Conservation (phyloP, 2,888 invertebrate species). For the Tolmerus cingulatus region DNA sequence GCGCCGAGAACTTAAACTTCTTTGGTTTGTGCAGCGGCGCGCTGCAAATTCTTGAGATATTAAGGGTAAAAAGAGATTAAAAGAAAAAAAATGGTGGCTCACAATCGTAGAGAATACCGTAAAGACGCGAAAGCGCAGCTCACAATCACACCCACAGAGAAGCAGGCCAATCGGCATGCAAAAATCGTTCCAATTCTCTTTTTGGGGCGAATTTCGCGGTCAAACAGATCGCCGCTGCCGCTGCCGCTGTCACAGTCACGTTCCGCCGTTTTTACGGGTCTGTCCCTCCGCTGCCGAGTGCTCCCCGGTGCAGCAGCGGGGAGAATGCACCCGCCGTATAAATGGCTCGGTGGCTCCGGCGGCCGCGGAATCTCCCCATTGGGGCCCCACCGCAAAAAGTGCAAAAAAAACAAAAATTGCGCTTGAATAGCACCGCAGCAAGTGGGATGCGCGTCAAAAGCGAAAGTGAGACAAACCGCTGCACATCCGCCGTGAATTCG, state of each 20-base stretch:
- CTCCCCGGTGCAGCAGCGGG: neutral
- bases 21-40: neutral
- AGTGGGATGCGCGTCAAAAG: conserved; percentile 9
- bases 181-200: conserved; percentile 4
- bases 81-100: neutral
- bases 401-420: neutral
- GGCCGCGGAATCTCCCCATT: neutral
- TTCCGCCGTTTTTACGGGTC: conserved; percentile 8
- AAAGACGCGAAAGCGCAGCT: neutral
- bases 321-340: conserved; percentile 14
- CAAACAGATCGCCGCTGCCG: conserved; percentile 9
- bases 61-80: neutral
- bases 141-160: neutral
- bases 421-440: neutral
- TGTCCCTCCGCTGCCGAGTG: neutral
- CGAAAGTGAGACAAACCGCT: conserved; percentile 36
- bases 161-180: neutral
- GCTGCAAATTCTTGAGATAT: neutral
- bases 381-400: neutral
- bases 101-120: neutral
- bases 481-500: neutral
- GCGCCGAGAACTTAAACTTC: neutral
- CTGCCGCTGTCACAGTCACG: neutral
- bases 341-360: neutral
- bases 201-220: conserved; percentile 31